Evolutionary conservation across 2,113 vertebrate species (phyloP), one percentile per base, ranked within the genome.

Genomic region (Oryzias celebensis): DNA sequence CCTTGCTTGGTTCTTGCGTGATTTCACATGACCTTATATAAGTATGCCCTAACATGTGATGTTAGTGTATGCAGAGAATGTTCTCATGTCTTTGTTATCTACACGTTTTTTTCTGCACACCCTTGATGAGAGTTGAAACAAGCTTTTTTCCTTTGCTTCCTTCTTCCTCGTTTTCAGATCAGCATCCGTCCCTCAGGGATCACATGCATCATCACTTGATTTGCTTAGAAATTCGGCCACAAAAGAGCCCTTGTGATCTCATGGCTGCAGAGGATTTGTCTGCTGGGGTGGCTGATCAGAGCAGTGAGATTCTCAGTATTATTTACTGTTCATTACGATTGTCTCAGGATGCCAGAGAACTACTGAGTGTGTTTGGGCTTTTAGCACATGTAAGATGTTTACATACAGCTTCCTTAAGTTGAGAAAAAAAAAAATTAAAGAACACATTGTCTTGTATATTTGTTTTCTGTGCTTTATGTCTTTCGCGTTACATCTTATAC

Each of bases 151-250:
- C 1, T 4, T 5, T 52, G 58, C 24, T n/a, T 54, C 10, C 28
- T 24, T 22, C 46, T 58, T 63, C 26, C 75, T 43, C 16, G 3
- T 24, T 16, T n/a, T 12, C 31, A 20, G 14, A 44, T 52, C 64
- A 58, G 22, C 16, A 15, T 42, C 45, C 46, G 7, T 62, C 57
- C 58, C 1, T 1, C 6, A 14, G 46, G 67, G 51, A 82, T 90
- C 89, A 89, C 86, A 82, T 88, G 89, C 58, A 78, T 18, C 45
- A 77, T 84, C 87, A 87, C 71, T 88, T 87, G 83, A 89, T 85
- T 52, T 56, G 58, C 51, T 70, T 5, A 3, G 63, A 50, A 62
- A 50, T 26, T 16, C 55, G 6, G 47, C 43, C 58, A 86, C 68
- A 81, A 65, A 74, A 52, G 63, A 68, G 46, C 31, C 59, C 62